These are phyloP conservation scores for Ophiodon elongatus DNA, from an alignment of 2,113 vertebrate species.

Conservation along the genomic window DNA sequence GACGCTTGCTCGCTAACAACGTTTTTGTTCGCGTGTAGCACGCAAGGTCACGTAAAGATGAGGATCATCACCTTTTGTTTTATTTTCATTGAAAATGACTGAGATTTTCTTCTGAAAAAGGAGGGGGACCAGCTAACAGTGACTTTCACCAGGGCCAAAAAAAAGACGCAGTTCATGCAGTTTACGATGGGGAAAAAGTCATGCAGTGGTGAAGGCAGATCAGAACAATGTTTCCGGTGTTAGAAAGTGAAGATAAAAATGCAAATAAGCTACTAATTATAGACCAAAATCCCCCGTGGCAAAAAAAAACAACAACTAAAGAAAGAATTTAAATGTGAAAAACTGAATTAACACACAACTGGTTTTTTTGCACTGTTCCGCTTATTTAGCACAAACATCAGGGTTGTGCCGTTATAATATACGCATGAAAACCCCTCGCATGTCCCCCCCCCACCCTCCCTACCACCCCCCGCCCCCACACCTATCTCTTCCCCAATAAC, in stretches of 20 bases:
- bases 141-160: too few species aligned
- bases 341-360: neutral
- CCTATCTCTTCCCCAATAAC: conserved; percentile 7
- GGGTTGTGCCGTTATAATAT: neutral
- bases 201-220: neutral
- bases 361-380: neutral
- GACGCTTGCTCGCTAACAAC: neutral
- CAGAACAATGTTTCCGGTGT: neutral
- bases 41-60: conserved; percentile 7
- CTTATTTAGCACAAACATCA: neutral
- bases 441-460: neutral
- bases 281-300: fast-evolving
- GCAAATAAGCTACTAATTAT: neutral
- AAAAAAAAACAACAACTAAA: neutral
- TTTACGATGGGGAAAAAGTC: neutral
- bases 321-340: neutral
- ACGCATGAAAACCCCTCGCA: neutral
- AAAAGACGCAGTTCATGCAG: neutral
- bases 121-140: neutral
- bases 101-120: neutral
- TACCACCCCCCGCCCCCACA: neutral
- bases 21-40: conserved; percentile 13
- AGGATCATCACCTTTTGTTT: neutral
- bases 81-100: neutral
- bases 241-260: neutral